phyloP scores from a whole-genome alignment of 2,888 invertebrate genomes.

The Tipula confusa region DNA sequence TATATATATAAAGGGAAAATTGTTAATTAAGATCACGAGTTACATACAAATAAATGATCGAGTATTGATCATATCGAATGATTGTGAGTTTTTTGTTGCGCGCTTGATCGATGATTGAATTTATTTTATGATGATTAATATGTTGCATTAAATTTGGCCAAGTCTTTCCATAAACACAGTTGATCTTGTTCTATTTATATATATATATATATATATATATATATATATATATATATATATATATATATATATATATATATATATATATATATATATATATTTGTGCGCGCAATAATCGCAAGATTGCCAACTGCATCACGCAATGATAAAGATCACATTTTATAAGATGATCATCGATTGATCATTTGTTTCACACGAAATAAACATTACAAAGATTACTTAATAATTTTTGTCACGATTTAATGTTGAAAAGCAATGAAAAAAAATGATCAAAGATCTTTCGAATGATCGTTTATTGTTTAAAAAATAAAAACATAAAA shows the following conservation, averaged over 20 bases:
- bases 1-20: slow-evolving; percentile 12
- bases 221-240: too few species aligned
- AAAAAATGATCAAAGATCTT: slow-evolving; percentile 8
- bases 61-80: background rate
- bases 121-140: background rate
- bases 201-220: too few species aligned
- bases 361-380: slow-evolving; percentile 30
- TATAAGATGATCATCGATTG: slow-evolving; percentile 20
- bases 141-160: background rate
- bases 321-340: background rate
- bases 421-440: slow-evolving; percentile 4
- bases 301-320: background rate
- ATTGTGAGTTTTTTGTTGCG: background rate
- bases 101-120: background rate
- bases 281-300: background rate
- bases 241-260: too few species aligned
- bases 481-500: background rate
- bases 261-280: too few species aligned
- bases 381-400: background rate
- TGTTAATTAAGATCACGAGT: slow-evolving; percentile 20
- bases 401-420: slow-evolving; percentile 30
- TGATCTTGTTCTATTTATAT: background rate
- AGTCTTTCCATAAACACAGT: background rate
- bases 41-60: slow-evolving; percentile 7
- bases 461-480: slow-evolving; percentile 20